Evolutionary conservation across 2,113 vertebrate genomes (phyloP), one percentile per base, ranked within the genome.

Genomic region (Lepisosteus osseus): DNA sequence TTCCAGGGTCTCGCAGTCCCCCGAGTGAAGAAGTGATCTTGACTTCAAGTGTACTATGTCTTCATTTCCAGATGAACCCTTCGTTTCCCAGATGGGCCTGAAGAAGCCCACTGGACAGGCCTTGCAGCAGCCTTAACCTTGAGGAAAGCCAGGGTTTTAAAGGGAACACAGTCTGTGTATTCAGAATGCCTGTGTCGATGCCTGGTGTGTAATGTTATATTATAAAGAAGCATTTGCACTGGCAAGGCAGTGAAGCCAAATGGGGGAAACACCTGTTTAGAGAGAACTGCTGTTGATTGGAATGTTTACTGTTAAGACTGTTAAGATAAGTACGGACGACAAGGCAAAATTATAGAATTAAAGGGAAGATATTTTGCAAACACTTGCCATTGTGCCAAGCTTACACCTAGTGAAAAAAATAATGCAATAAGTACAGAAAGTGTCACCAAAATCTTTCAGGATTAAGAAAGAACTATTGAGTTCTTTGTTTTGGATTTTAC

Each of bases 361-460:
- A 59, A 29, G 29, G 55, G 68, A 29, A 14, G 15, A 42, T 47
- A 69, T 7, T 59, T 29, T 7, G 3, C 45, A 54, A 3, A 15
- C 65, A 13, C 17, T 14, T 67, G 17, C n/a, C 29, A 14, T 17
- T 51, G 11, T 9, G 61, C 59, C 7, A n/a, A 17, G 56, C 59
- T 12, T 51, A 51, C 51, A 74, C 57, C 62, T 81, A 85, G 74
- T 79, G 72, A 73, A 76, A 72, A 77, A 78, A 78, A 72, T 77
- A 75, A 67, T 51, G 67, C 74, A 51, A 5, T 6, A 51, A 77
- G 79, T 88, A 88, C 82, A 76, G 88, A 86, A 81, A 77, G 75
- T 76, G 75, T 67, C 85, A 82, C 83, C 85, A 88, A 79, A 86
- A 88, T 73, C 83, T 89, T 83, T 90, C 87, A 83, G 70, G 61